Evolutionary conservation across 1,140 invertebrate species (phyloP), one percentile per base, ranked within the genome.

Genomic region (Sycophaga agraensis): DNA sequence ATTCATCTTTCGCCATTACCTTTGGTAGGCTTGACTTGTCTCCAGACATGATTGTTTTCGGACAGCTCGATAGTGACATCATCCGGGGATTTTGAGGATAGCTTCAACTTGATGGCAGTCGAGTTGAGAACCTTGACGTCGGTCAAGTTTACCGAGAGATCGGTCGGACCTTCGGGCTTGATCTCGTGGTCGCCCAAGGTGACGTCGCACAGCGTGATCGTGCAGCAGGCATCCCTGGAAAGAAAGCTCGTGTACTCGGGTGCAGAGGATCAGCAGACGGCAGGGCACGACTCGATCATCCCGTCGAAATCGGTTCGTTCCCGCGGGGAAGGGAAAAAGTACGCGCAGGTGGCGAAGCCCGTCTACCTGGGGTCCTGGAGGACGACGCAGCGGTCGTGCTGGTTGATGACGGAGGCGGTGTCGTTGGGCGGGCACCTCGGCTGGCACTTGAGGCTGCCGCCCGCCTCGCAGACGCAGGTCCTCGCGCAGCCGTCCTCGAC

Each of bases 211-310:
- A 92, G 80, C 48, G 92, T 88, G 63, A 92, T 85, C 39, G 88
- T 91, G 68, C 93, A 95, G 71, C 93, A 95, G 1, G 87, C 74
- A 73, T 96, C 92, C 14, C 87, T 86, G 5, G n/a, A n/a, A n/a
- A n/a, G n/a, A n/a, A n/a, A n/a, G n/a, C n/a, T n/a, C n/a, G n/a
- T n/a, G n/a, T n/a, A n/a, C n/a, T n/a, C n/a, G n/a, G n/a, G n/a
- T n/a, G n/a, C n/a, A n/a, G n/a, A n/a, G n/a, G n/a, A n/a, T n/a
- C n/a, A n/a, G n/a, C n/a, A n/a, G n/a, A n/a, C n/a, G n/a, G n/a
- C n/a, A n/a, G n/a, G n/a, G n/a, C n/a, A n/a, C n/a, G n/a, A n/a
- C n/a, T n/a, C n/a, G n/a, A n/a, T n/a, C n/a, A n/a, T n/a, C n/a
- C n/a, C n/a, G n/a, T n/a, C n/a, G n/a, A n/a, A n/a, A n/a, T n/a